Percentiles rank a stretch among this genome's conserved stretches.
Conservation (phyloP, 2,888 invertebrate species). For the Gnatocerus cornutus region DNA sequence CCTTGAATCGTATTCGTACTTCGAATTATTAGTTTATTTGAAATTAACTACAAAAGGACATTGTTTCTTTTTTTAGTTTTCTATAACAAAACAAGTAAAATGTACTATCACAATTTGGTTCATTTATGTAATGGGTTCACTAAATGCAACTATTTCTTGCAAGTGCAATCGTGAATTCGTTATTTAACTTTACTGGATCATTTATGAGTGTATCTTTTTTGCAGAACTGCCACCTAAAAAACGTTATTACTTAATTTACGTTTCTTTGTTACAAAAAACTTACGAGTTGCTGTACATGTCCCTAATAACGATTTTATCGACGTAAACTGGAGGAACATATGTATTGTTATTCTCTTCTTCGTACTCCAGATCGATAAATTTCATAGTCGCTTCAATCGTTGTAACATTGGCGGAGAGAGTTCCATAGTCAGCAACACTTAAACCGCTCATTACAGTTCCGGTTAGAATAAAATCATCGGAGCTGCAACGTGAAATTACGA, state of each 20-base stretch:
- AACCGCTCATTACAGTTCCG: slow-evolving; percentile 64
- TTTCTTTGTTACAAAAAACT: slow-evolving; percentile 46
- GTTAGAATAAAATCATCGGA: slow-evolving; percentile 63
- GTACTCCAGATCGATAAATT: slow-evolving; percentile 62
- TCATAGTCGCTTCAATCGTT: slow-evolving; percentile 63
- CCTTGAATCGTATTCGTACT: no score
- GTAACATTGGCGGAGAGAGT: slow-evolving; percentile 60
- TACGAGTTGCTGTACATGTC: slow-evolving; percentile 70
- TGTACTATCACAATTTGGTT: slow-evolving; percentile 33
- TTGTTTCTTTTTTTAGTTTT: not conserved
- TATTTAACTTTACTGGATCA: slow-evolving; percentile 54
- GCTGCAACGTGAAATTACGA: slow-evolving; percentile 54
- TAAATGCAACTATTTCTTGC: slow-evolving; percentile 8
- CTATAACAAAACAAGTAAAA: slow-evolving; percentile 34
- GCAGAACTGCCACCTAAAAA: slow-evolving; percentile 69
- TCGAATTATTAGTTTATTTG: no score
- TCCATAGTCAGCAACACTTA: slow-evolving; percentile 68
- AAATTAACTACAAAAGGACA: not conserved
- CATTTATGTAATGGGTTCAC: not conserved
- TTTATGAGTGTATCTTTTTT: slow-evolving; percentile 65
- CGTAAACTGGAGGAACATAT: slow-evolving; percentile 54
- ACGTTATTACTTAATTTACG: no score
- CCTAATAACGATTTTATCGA: slow-evolving; percentile 66
- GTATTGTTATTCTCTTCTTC: slow-evolving; percentile 58
- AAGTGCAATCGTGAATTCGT: not conserved